phyloP scores from a whole-genome alignment of 2,113 vertebrate genomes.

The Archilochus colubris region DNA sequence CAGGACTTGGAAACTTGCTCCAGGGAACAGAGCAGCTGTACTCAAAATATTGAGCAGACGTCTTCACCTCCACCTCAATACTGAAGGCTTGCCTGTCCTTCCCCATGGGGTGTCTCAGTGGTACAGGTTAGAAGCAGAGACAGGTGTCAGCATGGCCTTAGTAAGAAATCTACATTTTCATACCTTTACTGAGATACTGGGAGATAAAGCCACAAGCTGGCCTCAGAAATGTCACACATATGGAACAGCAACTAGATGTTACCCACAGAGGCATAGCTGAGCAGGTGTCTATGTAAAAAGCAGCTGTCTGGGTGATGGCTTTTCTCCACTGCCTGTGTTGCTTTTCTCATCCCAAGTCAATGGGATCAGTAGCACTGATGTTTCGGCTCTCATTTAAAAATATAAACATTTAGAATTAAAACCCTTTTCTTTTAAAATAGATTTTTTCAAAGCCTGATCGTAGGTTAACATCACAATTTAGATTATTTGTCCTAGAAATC shows the following conservation, averaged over 20 bases:
- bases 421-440: constrained; percentile 9
- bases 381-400: constrained; percentile 34
- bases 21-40: constrained; percentile 27
- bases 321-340: neutral
- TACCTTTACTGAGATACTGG: neutral
- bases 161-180: constrained; percentile 10
- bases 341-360: neutral
- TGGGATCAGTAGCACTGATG: neutral
- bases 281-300: constrained; percentile 14
- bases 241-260: constrained; percentile 23
- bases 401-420: neutral
- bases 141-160: constrained; percentile 33
- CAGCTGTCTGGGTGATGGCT: constrained; percentile 17
- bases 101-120: neutral
- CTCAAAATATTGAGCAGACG: constrained; percentile 15
- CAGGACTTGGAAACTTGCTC: neutral
- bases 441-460: constrained; percentile 16
- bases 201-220: constrained; percentile 32
- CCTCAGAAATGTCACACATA: constrained; percentile 54
- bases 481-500: constrained; percentile 59
- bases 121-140: constrained; percentile 3
- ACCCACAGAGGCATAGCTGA: constrained; percentile 23
- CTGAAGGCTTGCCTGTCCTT: neutral
- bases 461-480: constrained; percentile 24
- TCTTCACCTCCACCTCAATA: neutral